phyloP scores from a whole-genome alignment of 2,888 invertebrate species.

The Balanococcus diminutus region DNA sequence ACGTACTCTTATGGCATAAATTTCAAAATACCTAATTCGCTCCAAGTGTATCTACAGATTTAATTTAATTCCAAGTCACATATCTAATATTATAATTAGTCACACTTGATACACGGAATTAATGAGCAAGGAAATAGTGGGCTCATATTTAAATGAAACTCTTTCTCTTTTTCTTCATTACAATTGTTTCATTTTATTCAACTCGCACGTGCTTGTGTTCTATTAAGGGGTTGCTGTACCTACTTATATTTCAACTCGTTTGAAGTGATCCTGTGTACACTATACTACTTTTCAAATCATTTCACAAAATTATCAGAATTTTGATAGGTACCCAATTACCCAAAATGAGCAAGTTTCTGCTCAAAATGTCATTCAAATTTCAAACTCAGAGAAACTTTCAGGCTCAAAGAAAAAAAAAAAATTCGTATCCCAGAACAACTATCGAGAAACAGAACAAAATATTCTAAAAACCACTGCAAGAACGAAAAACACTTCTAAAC shows the following conservation, averaged over 20 bases:
- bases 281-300: too few relatives aligned
- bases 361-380: too few relatives aligned
- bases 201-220: neutral
- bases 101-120: slow-evolving; percentile 8
- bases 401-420: too few relatives aligned
- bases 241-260: too few relatives aligned
- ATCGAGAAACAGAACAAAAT: too few relatives aligned
- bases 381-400: too few relatives aligned
- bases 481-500: neutral
- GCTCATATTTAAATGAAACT: neutral
- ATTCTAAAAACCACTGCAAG: too few relatives aligned
- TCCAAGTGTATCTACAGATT: neutral
- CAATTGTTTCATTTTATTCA: neutral
- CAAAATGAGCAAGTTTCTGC: too few relatives aligned
- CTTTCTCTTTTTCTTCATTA: neutral
- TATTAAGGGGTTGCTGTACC: neutral
- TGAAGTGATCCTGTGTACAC: too few relatives aligned
- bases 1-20: neutral
- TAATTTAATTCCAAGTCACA: slow-evolving; percentile 13
- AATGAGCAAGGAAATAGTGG: neutral
- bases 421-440: too few relatives aligned
- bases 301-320: too few relatives aligned
- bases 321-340: too few relatives aligned
- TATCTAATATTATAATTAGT: slow-evolving; percentile 22
- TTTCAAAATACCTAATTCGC: neutral